Conservation (phyloP, 37 sponge, comb jelly and placozoan genomes). For the Hexactinellida sp. region DNA sequence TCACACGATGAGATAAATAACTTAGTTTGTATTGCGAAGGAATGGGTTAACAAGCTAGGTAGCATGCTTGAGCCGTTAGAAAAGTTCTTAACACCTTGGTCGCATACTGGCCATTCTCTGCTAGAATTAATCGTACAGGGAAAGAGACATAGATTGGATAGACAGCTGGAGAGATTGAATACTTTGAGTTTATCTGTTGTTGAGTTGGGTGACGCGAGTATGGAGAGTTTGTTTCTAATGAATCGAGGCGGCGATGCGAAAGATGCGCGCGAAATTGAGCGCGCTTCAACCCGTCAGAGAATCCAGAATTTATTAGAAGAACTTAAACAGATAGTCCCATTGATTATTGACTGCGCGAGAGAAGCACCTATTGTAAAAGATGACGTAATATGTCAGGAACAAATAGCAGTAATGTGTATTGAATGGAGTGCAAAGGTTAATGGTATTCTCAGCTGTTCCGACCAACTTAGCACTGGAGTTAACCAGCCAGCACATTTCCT, state of each 20-base stretch:
- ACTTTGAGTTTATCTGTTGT: not conserved
- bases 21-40: conserved; percentile 6
- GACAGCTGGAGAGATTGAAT: not conserved
- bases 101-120: not conserved
- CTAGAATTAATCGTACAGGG: not conserved
- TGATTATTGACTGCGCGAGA: not conserved
- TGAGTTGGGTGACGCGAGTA: not conserved
- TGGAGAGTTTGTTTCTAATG: not conserved
- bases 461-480: not conserved
- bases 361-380: not conserved
- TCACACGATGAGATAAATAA: not conserved
- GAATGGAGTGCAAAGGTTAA: conserved; percentile 12
- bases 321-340: not conserved
- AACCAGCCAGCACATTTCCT: conserved; percentile 4
- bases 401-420: conserved; percentile 2
- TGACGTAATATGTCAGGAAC: not conserved
- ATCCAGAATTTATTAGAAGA: not conserved
- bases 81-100: not conserved
- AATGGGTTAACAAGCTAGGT: not conserved
- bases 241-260: not conserved
- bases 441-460: not conserved
- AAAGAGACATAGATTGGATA: not conserved
- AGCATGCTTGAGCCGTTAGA: not conserved
- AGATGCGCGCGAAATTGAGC: not conserved
- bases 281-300: not conserved